Conservation (phyloP, 2,888 invertebrate genomes). For the Ctena decussata region DNA sequence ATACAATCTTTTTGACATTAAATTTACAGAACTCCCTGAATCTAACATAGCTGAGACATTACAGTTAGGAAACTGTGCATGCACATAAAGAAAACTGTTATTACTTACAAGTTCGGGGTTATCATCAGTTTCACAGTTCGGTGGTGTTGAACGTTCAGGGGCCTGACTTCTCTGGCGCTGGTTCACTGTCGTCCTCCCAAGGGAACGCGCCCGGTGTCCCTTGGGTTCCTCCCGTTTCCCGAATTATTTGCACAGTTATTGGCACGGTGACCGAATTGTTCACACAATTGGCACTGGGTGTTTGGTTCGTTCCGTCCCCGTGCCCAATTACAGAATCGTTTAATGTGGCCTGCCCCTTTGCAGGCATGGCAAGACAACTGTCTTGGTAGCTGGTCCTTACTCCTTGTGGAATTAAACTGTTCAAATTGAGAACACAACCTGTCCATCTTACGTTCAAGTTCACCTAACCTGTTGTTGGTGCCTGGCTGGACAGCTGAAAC, state of each 20-base stretch:
- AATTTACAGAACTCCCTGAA: neutral
- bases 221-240: neutral
- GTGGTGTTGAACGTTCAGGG: neutral
- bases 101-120: neutral
- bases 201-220: neutral
- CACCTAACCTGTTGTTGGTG: neutral
- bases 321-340: neutral
- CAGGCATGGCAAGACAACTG: neutral
- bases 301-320: neutral
- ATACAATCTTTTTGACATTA: neutral
- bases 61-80: neutral
- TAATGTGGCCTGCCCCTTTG: neutral
- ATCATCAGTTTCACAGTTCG: neutral
- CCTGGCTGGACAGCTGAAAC: neutral
- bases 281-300: neutral
- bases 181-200: neutral
- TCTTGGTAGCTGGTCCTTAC: too few relatives aligned
- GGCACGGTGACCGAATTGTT: neutral
- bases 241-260: neutral
- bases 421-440: neutral
- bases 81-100: neutral
- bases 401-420: too few relatives aligned
- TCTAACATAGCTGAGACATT: neutral
- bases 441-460: neutral
- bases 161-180: neutral